Evolutionary conservation across 2,797 vertebrate genomes (phyloP).

Genomic region (Aulostomus chinensis): DNA sequence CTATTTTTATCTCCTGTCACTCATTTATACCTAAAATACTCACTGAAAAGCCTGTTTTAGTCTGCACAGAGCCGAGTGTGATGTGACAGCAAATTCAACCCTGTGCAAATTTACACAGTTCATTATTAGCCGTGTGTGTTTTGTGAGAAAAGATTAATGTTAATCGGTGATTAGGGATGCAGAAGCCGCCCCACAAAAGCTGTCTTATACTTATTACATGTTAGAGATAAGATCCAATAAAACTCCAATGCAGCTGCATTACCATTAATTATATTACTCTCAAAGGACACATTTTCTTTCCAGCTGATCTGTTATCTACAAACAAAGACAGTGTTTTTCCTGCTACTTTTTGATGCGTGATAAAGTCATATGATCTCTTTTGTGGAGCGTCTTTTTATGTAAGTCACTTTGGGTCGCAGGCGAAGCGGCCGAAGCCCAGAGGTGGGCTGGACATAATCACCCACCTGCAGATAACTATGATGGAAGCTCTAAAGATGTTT

Average conservation of each 20-base stretch:
- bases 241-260: slow-evolving; percentile 27
- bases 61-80: too few species aligned
- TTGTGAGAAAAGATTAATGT: slow-evolving; percentile 16
- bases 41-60: slow-evolving; percentile 23
- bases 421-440: slow-evolving; percentile 34
- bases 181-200: neutral
- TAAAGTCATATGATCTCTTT: slow-evolving; percentile 26
- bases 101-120: slow-evolving; percentile 21
- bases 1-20: slow-evolving; percentile 30
- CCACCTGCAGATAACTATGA: slow-evolving; percentile 65
- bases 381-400: slow-evolving; percentile 18
- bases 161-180: slow-evolving; percentile 31
- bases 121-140: slow-evolving; percentile 7
- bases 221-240: slow-evolving; percentile 24
- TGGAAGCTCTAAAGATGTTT: slow-evolving; percentile 50
- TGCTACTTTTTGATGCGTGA: slow-evolving; percentile 1
- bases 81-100: slow-evolving; percentile 12
- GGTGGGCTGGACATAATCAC: slow-evolving; percentile 52
- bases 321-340: slow-evolving; percentile 22
- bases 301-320: slow-evolving; percentile 24
- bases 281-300: slow-evolving; percentile 22
- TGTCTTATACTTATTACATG: slow-evolving; percentile 17
- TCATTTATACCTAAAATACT: too few species aligned
- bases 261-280: slow-evolving; percentile 36
- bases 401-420: slow-evolving; percentile 38